A percentile compares a stretch with the other conserved stretches of the same genome.
phyloP scores from a whole-genome alignment of 2,113 vertebrate species.

The Cephalopterus ornatus region DNA sequence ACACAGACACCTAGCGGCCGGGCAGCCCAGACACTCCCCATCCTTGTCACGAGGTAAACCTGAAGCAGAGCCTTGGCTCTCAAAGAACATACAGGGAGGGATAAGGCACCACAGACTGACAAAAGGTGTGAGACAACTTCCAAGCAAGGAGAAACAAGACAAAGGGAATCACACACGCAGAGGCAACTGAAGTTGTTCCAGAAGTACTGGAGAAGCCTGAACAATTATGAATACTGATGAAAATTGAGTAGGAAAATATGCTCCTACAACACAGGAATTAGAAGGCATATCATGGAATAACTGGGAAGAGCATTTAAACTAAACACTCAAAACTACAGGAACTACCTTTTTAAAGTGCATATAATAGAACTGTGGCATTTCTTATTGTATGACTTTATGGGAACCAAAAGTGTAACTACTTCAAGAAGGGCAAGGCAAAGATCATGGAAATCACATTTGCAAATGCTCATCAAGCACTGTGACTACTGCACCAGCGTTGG shows the following conservation, averaged over 20 bases:
- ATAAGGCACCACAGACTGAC: neutral
- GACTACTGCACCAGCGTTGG: neutral
- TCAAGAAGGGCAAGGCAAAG: neutral
- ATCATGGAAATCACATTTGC: neutral
- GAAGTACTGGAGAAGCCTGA: neutral
- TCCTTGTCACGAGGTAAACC: fast-evolving
- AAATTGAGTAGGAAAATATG: neutral
- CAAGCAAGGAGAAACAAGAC: neutral
- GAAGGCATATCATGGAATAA: neutral
- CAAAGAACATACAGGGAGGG: fast-evolving
- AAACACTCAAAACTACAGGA: neutral
- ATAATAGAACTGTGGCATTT: neutral
- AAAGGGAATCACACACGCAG: neutral
- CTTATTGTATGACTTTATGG: neutral
- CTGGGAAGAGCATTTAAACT: neutral
- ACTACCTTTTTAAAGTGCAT: neutral
- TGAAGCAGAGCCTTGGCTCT: neutral
- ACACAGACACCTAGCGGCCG: neutral
- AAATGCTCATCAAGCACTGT: neutral
- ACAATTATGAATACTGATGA: neutral
- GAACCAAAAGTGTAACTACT: neutral
- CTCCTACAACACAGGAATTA: neutral
- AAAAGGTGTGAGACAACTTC: neutral
- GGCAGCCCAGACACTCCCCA: neutral
- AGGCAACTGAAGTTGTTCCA: neutral